Percentiles rank a stretch among this genome's conserved stretches.
Evolutionary conservation across 2,113 vertebrate species (phyloP).

Genomic region (Oophaga pumilio): DNA sequence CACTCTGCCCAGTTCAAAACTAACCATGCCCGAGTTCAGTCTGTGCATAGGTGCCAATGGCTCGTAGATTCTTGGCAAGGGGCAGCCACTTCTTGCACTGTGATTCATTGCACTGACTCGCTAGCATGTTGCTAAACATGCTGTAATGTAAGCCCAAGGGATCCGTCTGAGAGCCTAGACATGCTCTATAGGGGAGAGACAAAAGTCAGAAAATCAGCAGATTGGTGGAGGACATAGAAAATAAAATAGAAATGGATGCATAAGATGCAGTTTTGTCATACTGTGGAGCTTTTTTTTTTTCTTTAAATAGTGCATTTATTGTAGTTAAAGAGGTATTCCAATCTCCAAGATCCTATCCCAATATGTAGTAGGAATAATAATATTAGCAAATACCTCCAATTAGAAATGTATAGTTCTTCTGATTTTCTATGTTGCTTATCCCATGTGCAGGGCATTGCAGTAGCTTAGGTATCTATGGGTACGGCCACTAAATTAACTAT

Average conservation of each 20-base stretch:
- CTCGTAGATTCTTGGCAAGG: slow-evolving; percentile 73
- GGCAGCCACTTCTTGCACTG: slow-evolving; percentile 89
- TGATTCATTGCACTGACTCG: slow-evolving; percentile 79
- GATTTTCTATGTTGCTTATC: too few relatives aligned
- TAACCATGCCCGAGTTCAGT: slow-evolving; percentile 97
- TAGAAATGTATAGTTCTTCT: too few relatives aligned
- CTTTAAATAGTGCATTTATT: too few relatives aligned
- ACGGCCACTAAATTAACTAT: too few relatives aligned
- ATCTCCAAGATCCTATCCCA: too few relatives aligned
- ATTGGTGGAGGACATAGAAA: not conserved
- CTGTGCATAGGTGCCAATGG: slow-evolving; percentile 93
- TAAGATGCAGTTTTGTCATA: not conserved
- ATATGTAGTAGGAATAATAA: too few relatives aligned
- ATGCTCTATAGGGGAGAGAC: slow-evolving; percentile 76
- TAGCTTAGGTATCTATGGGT: too few relatives aligned
- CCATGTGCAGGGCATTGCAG: too few relatives aligned
- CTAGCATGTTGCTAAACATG: slow-evolving; percentile 91
- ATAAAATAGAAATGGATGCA: not conserved
- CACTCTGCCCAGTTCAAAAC: slow-evolving; percentile 67
- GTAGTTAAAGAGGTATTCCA: too few relatives aligned
- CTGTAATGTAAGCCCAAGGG: slow-evolving; percentile 80
- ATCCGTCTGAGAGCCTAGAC: slow-evolving; percentile 70
- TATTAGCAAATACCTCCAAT: too few relatives aligned
- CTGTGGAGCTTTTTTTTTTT: too few relatives aligned
- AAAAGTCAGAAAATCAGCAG: not conserved